These are phyloP conservation scores for Lathamus discolor DNA, from an alignment of 2,113 vertebrate species.

Conservation along the genomic window DNA sequence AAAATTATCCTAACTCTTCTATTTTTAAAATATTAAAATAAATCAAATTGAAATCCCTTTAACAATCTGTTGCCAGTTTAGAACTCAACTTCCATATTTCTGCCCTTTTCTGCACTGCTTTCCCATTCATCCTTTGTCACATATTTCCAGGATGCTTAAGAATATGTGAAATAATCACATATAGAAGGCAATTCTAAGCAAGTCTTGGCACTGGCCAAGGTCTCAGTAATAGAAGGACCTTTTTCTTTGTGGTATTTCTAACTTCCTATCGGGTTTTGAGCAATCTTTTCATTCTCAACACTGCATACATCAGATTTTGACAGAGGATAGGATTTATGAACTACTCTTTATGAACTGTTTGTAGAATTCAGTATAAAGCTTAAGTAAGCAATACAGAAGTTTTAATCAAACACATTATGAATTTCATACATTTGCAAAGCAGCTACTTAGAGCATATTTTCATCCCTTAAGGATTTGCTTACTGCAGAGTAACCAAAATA, in stretches of 20 bases:
- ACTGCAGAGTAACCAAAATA: constrained; percentile 36
- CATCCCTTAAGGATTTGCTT: neutral
- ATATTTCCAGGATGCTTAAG: neutral
- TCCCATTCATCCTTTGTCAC: neutral
- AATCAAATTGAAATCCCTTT: neutral
- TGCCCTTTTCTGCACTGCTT: neutral
- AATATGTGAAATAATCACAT: neutral
- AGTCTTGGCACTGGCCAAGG: neutral
- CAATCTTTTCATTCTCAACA: neutral
- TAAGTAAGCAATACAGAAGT: neutral
- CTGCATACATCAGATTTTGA: neutral
- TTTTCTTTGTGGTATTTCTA: neutral
- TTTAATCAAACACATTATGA: constrained; percentile 20
- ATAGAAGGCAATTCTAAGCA: neutral
- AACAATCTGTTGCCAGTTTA: neutral
- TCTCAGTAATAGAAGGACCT: neutral
- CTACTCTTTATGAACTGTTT: neutral
- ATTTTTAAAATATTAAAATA: neutral
- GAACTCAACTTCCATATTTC: neutral
- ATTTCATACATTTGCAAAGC: neutral
- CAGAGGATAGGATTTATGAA: neutral
- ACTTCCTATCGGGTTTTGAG: neutral
- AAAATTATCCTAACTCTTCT: neutral
- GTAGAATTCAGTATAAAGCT: neutral
- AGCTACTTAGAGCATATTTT: neutral